Conservation (phyloP, 30 jellyfish, hydroid and myxozoan genomes). For the Chrysaora quinquecirrha region DNA sequence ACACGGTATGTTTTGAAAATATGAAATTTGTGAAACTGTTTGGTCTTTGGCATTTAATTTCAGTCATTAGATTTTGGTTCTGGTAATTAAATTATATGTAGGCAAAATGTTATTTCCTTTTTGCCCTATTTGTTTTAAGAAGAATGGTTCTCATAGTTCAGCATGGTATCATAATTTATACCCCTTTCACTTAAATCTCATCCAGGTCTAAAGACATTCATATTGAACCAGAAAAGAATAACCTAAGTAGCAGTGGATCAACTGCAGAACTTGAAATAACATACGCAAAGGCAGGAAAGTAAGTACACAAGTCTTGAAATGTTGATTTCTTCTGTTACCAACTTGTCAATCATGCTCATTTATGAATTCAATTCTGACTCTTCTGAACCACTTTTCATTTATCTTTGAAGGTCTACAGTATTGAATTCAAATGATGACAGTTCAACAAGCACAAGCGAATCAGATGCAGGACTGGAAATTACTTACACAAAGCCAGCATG, state of each 20-base stretch:
- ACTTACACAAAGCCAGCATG: neutral
- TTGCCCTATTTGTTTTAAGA: neutral
- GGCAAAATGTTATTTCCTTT: neutral
- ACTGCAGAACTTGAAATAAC: neutral
- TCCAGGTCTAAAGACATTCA: too few species aligned
- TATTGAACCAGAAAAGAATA: neutral
- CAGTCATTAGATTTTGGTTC: neutral
- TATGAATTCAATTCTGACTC: neutral
- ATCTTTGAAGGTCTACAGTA: neutral
- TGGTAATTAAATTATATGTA: neutral
- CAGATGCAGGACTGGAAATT: neutral
- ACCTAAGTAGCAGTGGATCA: neutral
- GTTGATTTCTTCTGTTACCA: too few species aligned
- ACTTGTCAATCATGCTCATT: neutral
- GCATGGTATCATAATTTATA: too few species aligned
- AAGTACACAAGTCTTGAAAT: neutral
- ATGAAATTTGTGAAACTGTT: too few species aligned
- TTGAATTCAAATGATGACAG: neutral
- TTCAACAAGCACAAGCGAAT: neutral
- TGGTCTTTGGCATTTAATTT: neutral
- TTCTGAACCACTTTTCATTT: neutral
- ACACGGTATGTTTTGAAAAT: neutral
- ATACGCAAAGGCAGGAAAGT: neutral
- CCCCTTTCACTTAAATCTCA: too few species aligned
- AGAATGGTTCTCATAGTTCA: neutral